Conservation (phyloP, 2,888 invertebrate species). For the Ormyrus pomaceus region DNA sequence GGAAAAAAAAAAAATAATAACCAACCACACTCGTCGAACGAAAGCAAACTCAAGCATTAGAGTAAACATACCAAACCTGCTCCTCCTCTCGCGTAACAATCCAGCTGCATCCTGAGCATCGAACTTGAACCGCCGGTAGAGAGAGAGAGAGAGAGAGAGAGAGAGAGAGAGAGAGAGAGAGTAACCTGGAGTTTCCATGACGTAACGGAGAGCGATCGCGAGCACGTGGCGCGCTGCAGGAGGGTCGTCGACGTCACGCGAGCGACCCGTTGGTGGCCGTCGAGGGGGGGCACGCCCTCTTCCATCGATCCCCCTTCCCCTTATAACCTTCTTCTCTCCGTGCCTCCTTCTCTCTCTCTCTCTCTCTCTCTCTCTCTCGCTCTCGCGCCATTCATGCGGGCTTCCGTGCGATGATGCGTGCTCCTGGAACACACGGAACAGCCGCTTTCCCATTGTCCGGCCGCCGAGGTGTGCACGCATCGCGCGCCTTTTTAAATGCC, state of each 20-base stretch:
- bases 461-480: neutral
- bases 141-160: neutral
- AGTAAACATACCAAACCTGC: too few species aligned
- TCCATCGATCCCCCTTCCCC: constrained; percentile 69
- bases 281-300: constrained; percentile 65
- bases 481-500: neutral
- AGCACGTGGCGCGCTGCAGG: constrained; percentile 66
- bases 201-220: constrained; percentile 62
- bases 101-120: too few species aligned
- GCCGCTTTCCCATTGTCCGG: constrained; percentile 59
- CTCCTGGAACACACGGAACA: neutral
- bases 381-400: too few species aligned
- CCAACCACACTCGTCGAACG: too few species aligned
- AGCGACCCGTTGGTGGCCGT: neutral
- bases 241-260: constrained; percentile 63
- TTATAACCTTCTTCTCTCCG: constrained; percentile 23
- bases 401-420: too few species aligned
- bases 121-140: too few species aligned
- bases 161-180: constrained; percentile 28
- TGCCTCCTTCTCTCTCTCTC: neutral
- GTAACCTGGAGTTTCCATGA: constrained; percentile 62
- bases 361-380: too few species aligned
- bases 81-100: too few species aligned
- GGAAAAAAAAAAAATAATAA: too few species aligned
- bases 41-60: too few species aligned